These are phyloP conservation scores for Neotoma lepida DNA, from an alignment of 2,113 vertebrate species.

Conservation along the genomic window DNA sequence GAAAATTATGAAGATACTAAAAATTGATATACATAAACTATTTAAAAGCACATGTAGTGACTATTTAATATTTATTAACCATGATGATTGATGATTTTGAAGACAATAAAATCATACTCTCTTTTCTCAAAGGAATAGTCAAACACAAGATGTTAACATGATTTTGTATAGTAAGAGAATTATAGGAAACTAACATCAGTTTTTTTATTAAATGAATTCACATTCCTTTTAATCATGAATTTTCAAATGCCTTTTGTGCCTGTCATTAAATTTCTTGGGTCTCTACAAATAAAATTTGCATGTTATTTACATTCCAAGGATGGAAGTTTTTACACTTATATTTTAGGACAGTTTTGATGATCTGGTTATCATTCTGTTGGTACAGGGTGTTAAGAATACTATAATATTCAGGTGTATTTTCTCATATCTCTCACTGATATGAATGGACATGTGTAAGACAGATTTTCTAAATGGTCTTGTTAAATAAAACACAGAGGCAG, in stretches of 20 bases:
- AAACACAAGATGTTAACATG: not conserved
- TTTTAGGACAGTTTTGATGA: not conserved
- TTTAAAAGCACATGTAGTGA: not conserved
- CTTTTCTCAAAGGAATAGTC: not conserved
- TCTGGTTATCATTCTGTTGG: not conserved
- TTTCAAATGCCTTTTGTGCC: not conserved
- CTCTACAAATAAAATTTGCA: conserved; percentile 40
- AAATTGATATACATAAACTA: not conserved
- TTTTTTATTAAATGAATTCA: conserved; percentile 22
- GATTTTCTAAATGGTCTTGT: no score
- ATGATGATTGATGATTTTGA: not conserved
- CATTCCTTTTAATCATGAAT: not conserved
- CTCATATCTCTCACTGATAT: not conserved
- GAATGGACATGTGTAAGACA: not conserved
- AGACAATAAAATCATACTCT: not conserved
- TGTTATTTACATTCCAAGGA: not conserved
- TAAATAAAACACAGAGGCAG: no score
- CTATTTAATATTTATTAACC: not conserved
- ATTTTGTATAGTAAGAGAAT: not conserved
- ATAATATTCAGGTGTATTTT: conserved; percentile 31
- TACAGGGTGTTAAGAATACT: not conserved
- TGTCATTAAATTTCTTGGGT: not conserved
- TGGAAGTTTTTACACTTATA: conserved; percentile 12
- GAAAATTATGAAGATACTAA: conserved; percentile 43
- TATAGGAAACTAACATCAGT: not conserved